Base-by-base conservation (phyloP, 2,797 vertebrate species). In the Iguana delicatissima region DNA sequence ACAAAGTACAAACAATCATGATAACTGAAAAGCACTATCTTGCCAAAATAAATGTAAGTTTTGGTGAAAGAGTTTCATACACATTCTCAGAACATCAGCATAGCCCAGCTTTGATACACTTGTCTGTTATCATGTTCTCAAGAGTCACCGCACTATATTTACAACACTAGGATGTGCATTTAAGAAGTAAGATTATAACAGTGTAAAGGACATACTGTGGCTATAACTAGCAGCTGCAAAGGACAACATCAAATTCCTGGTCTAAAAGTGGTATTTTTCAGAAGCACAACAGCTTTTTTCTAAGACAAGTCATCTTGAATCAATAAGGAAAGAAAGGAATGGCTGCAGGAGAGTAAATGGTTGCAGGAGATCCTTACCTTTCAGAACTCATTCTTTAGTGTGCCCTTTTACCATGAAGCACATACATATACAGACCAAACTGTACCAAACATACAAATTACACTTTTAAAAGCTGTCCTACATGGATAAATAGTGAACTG, bases 141-240 rank as follows among this genome's bases (percentile, higher is more conserved):
- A 90, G 87, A 94, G 90, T 0, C 12, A 26, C 89, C 74, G 55
- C 0, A 2, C 64, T 85, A 18, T 82, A 64, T 81, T 94, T 88
- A 89, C 62, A 89, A n/a, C 82, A 85, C 77, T 88, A 55, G 89
- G 93, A 92, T 2, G 64, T 50, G 57, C 86, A 74, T 72, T 46
- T 86, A 89, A 93, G 8, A 92, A 91, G 74, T 7, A 59, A 87
- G 85, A 57, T 0, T 0, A 91, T 76, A n/a, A 76, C 16, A 0
- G 13, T 0, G 0, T 32, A 79, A 92, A 84, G 74, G 74, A 14
- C 59, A 1, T 0, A 8, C 80, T 82, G n/a, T 0, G 1, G 86
- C 83, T 69, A 67, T 1, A 26, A 42, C 46, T 57, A 85, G 0
- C 0, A 1, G 3, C 38, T 42, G 35, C 20, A 26, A 0, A 0